Percentiles rank a stretch among this genome's conserved stretches.
phyloP scores from a whole-genome alignment of 2,797 vertebrate species.

The Podarcis lilfordi region DNA sequence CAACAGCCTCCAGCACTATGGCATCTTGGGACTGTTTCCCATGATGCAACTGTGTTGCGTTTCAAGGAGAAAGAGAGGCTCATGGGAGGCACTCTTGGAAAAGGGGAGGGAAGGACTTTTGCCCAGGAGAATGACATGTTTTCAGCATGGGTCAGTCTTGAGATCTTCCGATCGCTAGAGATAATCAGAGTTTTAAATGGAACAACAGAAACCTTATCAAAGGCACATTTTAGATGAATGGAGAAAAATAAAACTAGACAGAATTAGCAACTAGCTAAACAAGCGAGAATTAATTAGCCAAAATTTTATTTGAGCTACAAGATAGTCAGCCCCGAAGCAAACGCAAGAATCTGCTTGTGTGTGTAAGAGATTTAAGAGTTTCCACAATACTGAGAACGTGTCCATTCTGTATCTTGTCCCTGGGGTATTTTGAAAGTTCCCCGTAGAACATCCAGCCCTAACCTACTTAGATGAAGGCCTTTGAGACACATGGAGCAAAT shows the following conservation, averaged over 20 bases:
- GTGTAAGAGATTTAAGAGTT: neutral
- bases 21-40: slow-evolving; percentile 14
- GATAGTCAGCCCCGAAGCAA: neutral
- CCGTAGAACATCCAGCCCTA: too few species aligned
- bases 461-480: too few species aligned
- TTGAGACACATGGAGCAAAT: too few species aligned
- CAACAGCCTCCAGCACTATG: neutral
- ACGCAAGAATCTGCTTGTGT: too few species aligned
- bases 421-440: neutral
- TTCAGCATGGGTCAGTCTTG: neutral
- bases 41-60: neutral
- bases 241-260: slow-evolving; percentile 1
- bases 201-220: neutral
- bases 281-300: neutral
- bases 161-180: neutral
- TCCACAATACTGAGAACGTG: neutral
- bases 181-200: neutral
- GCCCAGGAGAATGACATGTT: neutral
- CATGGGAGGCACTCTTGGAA: neutral
- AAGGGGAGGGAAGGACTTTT: neutral
- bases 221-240: neutral
- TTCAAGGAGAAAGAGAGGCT: neutral
- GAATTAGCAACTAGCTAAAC: neutral
- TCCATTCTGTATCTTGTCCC: neutral
- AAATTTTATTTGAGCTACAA: slow-evolving; percentile 17